These are phyloP conservation scores for Gastracanthus pulcherrimus DNA, from an alignment of 2,888 invertebrate genomes.

Conservation along the genomic window DNA sequence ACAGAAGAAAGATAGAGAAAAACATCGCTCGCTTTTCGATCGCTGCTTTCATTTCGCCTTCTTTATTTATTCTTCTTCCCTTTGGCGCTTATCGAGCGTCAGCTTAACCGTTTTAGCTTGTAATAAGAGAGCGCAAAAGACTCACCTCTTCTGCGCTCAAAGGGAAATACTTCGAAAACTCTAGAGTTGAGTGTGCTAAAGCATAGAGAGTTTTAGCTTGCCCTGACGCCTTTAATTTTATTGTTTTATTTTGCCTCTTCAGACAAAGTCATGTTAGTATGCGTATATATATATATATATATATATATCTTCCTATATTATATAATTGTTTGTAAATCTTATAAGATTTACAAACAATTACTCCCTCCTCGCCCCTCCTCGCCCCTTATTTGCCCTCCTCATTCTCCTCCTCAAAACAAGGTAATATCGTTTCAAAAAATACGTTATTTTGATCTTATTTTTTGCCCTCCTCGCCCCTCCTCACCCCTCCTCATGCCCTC, in stretches of 20 bases:
- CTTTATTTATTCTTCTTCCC: constrained; percentile 34
- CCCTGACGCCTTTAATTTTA: not conserved
- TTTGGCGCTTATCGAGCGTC: not conserved
- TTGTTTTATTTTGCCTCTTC: too few species aligned
- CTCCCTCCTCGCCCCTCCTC: too few species aligned
- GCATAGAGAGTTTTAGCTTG: not conserved
- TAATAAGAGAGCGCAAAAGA: constrained; percentile 11
- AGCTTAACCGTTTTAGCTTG: not conserved
- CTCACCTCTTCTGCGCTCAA: not conserved
- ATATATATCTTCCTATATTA: too few species aligned
- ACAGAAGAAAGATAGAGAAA: not conserved
- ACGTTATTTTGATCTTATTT: too few species aligned
- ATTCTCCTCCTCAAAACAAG: too few species aligned
- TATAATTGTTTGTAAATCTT: too few species aligned
- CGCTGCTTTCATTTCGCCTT: not conserved
- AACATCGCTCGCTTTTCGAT: constrained; percentile 14
- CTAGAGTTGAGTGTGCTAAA: not conserved
- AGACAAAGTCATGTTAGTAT: not conserved
- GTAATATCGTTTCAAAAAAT: too few species aligned
- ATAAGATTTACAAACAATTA: too few species aligned
- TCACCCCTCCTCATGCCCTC: too few species aligned
- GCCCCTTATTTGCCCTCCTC: too few species aligned
- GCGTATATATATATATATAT: too few species aligned
- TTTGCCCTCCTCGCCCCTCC: too few species aligned
- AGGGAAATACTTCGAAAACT: constrained; percentile 17